Evolutionary conservation across 2,797 vertebrate species (phyloP), one percentile per base, ranked within the genome.

Genomic region (Taeniopygia guttata): DNA sequence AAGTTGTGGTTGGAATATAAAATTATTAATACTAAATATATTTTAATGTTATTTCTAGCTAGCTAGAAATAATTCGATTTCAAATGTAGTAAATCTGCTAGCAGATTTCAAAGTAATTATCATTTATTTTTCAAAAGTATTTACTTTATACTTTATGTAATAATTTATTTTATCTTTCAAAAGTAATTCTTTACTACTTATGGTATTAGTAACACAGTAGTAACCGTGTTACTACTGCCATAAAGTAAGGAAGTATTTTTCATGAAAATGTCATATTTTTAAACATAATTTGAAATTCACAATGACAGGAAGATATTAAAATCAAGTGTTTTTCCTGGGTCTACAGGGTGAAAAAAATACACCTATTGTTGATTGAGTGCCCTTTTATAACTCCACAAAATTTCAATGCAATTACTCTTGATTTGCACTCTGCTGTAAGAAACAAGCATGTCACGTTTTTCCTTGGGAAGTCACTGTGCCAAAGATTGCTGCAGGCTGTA

Each of bases 351-450:
- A 40, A 82, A 84, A 63, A 40, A 42, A 17, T 27, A 2, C 11
- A 70, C 10, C 26, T 87, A 4, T 18, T 19, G 9, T 38, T 91
- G 42, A 12, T 68, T 73, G 4, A 8, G 2, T 66, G 72, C 18
- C 13, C 40, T 73, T 92, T 63, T 90, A 14, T 45, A 87, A 68
- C 19, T 73, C 42, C 52, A 60, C 77, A 90, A 87, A 84, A 95
- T 87, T 94, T 96, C 74, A 94, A 52, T 93, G 77, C 58, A 86
- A 88, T 95, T 94, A 79, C 69, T 88, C 80, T 78, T 66, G 62
- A 80, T 85, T 92, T 93, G 49, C 85, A 91, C 69, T 76, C 51
- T 78, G 13, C 36, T 74, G 21, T 55, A 66, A 91, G 90, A 93
- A 81, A 51, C 66, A 80, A 86, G 48, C 21, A 48, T 34, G 73